Evolutionary conservation across 2,888 invertebrate genomes (phyloP).

Genomic region (Nephrotoma appendiculata): DNA sequence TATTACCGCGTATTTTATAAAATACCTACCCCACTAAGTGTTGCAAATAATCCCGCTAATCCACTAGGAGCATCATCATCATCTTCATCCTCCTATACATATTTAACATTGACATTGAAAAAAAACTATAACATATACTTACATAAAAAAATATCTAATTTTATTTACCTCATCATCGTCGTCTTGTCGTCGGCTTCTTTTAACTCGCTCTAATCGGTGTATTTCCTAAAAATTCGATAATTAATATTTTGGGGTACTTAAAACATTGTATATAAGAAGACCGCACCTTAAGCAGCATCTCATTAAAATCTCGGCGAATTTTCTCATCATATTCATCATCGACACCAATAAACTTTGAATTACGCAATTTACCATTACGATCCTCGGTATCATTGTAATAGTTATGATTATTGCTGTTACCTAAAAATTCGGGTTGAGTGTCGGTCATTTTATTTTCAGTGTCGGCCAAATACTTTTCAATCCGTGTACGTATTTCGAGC

Average conservation of each 20-base stretch:
- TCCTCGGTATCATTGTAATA: neutral
- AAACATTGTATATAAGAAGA: neutral
- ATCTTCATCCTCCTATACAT: neutral
- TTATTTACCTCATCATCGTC: neutral
- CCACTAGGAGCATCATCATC: conserved; percentile 18
- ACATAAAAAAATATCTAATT: neutral
- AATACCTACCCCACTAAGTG: conserved; percentile 29
- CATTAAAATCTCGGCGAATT: neutral
- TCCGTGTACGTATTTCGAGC: neutral
- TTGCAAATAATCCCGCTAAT: conserved; percentile 27
- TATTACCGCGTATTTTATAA: neutral
- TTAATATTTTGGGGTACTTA: neutral
- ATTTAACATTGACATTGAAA: neutral
- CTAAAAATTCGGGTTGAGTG: neutral
- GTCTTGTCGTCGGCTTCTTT: neutral
- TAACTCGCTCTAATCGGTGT: neutral
- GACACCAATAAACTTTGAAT: neutral
- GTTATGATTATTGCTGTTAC: neutral
- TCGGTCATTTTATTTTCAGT: neutral
- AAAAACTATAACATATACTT: neutral
- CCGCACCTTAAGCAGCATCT: neutral
- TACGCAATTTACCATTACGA: neutral
- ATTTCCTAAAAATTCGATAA: neutral
- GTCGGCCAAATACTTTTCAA: neutral
- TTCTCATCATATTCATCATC: neutral